A percentile compares a stretch with the other conserved stretches of the same genome.
Evolutionary conservation across 2,113 vertebrate species (phyloP).

Genomic region (Steatornis caripensis): DNA sequence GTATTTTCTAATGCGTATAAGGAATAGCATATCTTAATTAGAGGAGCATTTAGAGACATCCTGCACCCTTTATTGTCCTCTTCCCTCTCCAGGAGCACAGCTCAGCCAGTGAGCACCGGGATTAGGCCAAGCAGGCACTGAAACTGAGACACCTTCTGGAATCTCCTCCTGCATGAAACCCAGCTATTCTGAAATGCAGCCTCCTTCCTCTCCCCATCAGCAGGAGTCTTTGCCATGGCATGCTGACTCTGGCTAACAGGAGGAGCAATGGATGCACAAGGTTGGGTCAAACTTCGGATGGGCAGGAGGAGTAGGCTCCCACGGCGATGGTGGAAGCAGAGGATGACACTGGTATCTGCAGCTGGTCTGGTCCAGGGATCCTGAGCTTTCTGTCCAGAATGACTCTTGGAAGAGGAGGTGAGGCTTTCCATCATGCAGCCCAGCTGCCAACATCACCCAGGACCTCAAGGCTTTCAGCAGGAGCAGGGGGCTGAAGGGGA

Average conservation of each 20-base stretch:
- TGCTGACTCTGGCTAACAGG: not conserved
- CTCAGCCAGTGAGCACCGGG: not conserved
- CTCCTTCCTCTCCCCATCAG: not conserved
- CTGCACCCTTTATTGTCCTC: not conserved
- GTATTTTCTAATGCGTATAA: rapidly evolving
- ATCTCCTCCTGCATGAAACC: not conserved
- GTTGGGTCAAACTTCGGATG: not conserved
- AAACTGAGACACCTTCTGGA: not conserved
- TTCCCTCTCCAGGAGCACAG: not conserved
- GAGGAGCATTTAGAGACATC: not conserved
- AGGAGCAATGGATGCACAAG: not conserved
- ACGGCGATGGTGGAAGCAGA: not conserved
- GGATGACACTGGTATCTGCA: no score
- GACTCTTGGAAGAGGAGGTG: not conserved
- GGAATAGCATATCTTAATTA: not conserved
- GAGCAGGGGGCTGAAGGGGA: not conserved
- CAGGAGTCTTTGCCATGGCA: not conserved
- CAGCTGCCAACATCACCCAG: not conserved
- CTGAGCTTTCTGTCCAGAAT: not conserved
- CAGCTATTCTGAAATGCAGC: not conserved
- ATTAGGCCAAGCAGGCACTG: not conserved
- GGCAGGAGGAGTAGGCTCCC: not conserved
- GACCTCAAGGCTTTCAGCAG: not conserved
- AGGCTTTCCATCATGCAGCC: not conserved
- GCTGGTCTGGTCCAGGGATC: not conserved